Base-by-base conservation (phyloP, 2,888 invertebrate species). In the Mactromeris polynyma region DNA sequence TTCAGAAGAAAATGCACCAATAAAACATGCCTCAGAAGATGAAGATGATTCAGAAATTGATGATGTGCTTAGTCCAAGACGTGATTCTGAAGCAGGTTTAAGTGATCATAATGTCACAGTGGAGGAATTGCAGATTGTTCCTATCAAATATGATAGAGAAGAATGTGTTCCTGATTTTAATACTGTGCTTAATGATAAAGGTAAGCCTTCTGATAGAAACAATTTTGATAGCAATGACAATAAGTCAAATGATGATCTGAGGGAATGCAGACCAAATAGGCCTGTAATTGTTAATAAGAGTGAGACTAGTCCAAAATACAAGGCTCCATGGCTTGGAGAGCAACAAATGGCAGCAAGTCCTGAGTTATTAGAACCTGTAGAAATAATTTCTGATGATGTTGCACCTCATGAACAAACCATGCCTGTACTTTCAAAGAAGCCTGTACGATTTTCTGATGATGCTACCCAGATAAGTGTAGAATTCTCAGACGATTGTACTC, bases 401-500 rank as follows among this genome's bases (percentile, higher is more conserved):
- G 69, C 21, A 26, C 83, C 83, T 46, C 7, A 17, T 69, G 42
- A 17, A 40, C n/a, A 40, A 31, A n/a, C 19, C 1, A 42, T 2
- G 14, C 79, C 38, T 42, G 26, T 33, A 77, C 31, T 9, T 33
- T 19, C 40, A 46, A 78, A 46, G 21, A 79, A 26, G 31, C 73
- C 86, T 46, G 83, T 89, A 79, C 51, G 36, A 54, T 86, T 90
- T 89, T 81, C 86, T 38, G 92, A 92, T 91, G 92, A 92, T 88
- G 80, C 87, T 33, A 91, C 91, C 21, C 92, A 92, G 79, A 86
- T 90, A 21, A 91, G 93, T 73, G 90, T 94, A 36, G 94, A 93
- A 51, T 93, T 93, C 26, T 92, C 94, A 42, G 95, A 95, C 88
- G 94, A 94, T 42, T 94, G 92, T 88, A 95, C 95, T 6, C 95